Conservation (phyloP, 2,797 vertebrate genomes). For the Chiloscyllium punctatum region DNA sequence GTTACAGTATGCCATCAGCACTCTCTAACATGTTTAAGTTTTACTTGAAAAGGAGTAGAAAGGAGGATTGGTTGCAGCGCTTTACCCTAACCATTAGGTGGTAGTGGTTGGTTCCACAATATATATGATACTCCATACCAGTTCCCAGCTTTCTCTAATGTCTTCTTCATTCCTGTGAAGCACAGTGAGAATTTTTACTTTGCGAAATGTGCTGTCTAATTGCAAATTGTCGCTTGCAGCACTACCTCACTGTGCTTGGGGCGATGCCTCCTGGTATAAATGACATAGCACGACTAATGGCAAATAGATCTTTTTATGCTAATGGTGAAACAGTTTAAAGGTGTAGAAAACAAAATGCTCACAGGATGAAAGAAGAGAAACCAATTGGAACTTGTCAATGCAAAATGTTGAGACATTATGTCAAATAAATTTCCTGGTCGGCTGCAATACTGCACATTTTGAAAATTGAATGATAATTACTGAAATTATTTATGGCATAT, state of each 20-base stretch:
- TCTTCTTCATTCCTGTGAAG: not conserved
- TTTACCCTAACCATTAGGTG: too few relatives aligned
- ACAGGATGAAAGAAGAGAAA: not conserved
- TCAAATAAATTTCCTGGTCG: not conserved
- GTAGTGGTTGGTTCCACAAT: too few relatives aligned
- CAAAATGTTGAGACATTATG: not conserved
- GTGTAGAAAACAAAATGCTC: not conserved
- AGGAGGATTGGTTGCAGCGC: too few relatives aligned
- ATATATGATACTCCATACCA: not conserved
- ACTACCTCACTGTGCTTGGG: not conserved
- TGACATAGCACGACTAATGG: not conserved
- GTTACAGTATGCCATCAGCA: too few relatives aligned
- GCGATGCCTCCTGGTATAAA: not conserved
- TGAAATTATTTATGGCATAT: not conserved
- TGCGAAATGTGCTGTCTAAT: not conserved
- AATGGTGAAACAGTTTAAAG: not conserved
- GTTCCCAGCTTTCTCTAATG: not conserved
- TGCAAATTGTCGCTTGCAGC: not conserved
- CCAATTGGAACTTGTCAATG: not conserved
- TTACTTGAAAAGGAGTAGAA: too few relatives aligned
- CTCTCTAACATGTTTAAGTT: too few relatives aligned
- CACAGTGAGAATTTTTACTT: not conserved
- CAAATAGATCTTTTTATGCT: not conserved
- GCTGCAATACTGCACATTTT: not conserved
- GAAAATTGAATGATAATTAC: not conserved